phyloP scores from a whole-genome alignment of 1,140 invertebrate genomes.

The Tetragonula clypearis region DNA sequence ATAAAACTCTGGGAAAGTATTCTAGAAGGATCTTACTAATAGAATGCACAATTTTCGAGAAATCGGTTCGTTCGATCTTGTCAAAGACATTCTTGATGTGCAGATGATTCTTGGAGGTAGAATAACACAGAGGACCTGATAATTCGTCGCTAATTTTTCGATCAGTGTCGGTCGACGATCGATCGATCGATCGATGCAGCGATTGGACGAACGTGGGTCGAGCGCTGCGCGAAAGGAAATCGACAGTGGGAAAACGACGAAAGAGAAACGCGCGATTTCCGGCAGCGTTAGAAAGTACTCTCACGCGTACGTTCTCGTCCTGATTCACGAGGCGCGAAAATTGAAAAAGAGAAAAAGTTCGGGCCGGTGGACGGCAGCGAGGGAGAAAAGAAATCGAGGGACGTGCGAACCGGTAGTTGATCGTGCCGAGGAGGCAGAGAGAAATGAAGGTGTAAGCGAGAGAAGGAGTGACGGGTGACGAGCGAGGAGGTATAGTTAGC shows the following conservation, averaged over 20 bases:
- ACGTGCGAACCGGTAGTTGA: neutral
- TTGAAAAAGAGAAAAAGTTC: slow-evolving; percentile 12
- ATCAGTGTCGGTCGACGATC: neutral
- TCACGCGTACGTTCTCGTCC: slow-evolving; percentile 10
- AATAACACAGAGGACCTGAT: too few relatives aligned
- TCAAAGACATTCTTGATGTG: too few relatives aligned
- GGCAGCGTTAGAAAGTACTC: slow-evolving; percentile 30
- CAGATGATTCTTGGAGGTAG: too few relatives aligned
- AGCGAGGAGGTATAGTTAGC: neutral
- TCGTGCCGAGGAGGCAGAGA: neutral
- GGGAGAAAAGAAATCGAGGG: neutral
- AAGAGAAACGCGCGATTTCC: slow-evolving; percentile 45
- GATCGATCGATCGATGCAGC: too few relatives aligned
- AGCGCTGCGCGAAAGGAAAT: slow-evolving; percentile 27
- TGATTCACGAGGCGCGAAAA: slow-evolving; percentile 43
- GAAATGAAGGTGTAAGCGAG: neutral
- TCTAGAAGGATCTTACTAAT: too few relatives aligned
- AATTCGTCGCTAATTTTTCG: neutral
- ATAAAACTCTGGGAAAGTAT: too few relatives aligned
- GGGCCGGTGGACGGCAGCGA: neutral
- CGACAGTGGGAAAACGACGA: slow-evolving; percentile 38
- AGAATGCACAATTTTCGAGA: too few relatives aligned
- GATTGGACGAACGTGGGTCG: neutral
- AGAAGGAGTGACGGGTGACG: neutral
- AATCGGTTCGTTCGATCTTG: too few relatives aligned